Evolutionary conservation across 2,797 vertebrate genomes (phyloP).

Genomic region (Silurus aristotelis): DNA sequence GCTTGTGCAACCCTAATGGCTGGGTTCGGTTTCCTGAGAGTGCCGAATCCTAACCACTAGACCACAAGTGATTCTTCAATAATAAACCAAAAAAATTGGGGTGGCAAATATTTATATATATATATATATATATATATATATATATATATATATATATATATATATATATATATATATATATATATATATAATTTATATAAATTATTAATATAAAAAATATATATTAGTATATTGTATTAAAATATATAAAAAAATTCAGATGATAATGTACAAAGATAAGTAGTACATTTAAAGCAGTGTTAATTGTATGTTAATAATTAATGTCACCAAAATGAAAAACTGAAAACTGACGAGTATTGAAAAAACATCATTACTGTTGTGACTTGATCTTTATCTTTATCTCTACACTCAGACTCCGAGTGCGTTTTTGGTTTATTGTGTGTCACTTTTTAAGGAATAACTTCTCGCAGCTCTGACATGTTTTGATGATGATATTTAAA

Average conservation of each 20-base stretch:
- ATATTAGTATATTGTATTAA: no score
- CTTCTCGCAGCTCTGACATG: not conserved
- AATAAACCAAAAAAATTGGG: not conserved
- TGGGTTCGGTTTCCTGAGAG: slow-evolving; percentile 62
- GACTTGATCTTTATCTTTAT: no score
- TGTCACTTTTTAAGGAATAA: not conserved
- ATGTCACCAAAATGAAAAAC: not conserved
- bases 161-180: no score
- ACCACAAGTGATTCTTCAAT: slow-evolving; percentile 24
- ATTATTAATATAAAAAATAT: no score
- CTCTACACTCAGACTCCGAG: not conserved
- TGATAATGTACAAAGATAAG: no score
- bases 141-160: no score
- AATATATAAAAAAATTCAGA: no score
- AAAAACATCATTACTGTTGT: no score
- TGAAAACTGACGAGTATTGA: no score
- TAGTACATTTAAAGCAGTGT: not conserved
- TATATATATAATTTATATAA: no score
- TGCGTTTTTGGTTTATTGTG: not conserved
- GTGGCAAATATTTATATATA: not conserved
- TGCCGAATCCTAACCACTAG: slow-evolving; percentile 60
- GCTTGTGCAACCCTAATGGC: no score
- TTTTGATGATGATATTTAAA: not conserved
- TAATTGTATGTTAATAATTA: not conserved
- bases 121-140: no score